Evolutionary conservation across 2,888 invertebrate genomes (phyloP).

Genomic region (Cyclophora punctaria): DNA sequence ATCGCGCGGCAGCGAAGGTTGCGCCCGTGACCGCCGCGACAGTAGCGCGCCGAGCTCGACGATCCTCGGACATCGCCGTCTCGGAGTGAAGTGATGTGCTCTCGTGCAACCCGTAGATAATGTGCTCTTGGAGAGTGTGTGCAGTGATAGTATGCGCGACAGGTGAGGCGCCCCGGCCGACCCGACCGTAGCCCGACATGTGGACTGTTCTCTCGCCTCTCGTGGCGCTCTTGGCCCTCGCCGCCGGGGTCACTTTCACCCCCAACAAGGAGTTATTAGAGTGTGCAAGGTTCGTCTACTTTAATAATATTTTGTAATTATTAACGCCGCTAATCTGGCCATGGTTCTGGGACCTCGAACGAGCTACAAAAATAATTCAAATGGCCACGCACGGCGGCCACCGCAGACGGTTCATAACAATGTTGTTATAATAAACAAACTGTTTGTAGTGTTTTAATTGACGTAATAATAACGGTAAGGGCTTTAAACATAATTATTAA

Average conservation of each 20-base stretch:
- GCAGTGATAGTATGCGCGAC: slow-evolving; percentile 51
- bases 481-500: not conserved
- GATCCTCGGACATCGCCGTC: slow-evolving; percentile 52
- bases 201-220: slow-evolving; percentile 53
- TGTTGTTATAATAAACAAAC: not conserved
- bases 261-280: slow-evolving; percentile 64
- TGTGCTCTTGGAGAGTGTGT: slow-evolving; percentile 56
- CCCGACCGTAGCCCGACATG: slow-evolving; percentile 57
- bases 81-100: slow-evolving; percentile 56
- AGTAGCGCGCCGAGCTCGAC: slow-evolving; percentile 63
- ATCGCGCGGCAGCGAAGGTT: slow-evolving; percentile 65
- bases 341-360: slow-evolving; percentile 43
- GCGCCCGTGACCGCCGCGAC: slow-evolving; percentile 70
- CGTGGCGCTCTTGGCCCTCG: slow-evolving; percentile 49
- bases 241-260: slow-evolving; percentile 52
- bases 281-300: slow-evolving; percentile 64
- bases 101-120: slow-evolving; percentile 43
- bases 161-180: slow-evolving; percentile 42
- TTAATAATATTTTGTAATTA: not conserved
- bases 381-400: slow-evolving; percentile 41
- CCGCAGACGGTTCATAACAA: slow-evolving; percentile 7
- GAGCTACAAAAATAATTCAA: slow-evolving; percentile 66
- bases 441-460: slow-evolving; percentile 10
- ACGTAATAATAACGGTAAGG: slow-evolving; percentile 8
- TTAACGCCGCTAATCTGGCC: slow-evolving; percentile 17